Conservation (phyloP, 2,113 vertebrate genomes). For the Ictidomys tridecemlineatus region DNA sequence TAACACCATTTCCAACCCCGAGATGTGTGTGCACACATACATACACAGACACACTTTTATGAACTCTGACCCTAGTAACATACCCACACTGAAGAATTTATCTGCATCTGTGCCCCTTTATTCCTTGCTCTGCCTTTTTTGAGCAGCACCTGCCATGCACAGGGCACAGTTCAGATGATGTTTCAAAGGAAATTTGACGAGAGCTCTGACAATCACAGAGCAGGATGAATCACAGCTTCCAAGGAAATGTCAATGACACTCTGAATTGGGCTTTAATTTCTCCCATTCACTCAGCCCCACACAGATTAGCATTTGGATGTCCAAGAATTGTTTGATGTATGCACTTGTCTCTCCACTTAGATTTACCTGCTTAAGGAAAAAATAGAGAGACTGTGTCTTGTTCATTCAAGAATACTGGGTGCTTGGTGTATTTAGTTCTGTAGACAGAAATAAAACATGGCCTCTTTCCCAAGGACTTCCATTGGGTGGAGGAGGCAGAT, state of each 20-base stretch:
- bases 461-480: background rate
- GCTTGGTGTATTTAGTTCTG: background rate
- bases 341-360: background rate
- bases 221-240: background rate
- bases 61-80: background rate
- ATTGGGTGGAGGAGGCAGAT: background rate
- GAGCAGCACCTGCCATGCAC: background rate
- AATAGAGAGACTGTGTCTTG: background rate
- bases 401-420: conserved; percentile 8
- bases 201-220: background rate
- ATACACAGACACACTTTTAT: background rate
- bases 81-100: background rate
- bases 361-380: background rate
- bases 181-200: background rate
- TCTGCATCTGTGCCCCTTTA: background rate
- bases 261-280: conserved; percentile 2
- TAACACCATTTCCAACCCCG: background rate
- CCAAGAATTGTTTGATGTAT: background rate
- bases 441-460: background rate
- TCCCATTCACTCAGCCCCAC: background rate
- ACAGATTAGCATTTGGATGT: background rate
- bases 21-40: background rate
- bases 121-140: background rate
- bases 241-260: background rate
- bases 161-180: background rate